Evolutionary conservation across 2,797 vertebrate species (phyloP).

Genomic region (Hoplostethus atlanticus): DNA sequence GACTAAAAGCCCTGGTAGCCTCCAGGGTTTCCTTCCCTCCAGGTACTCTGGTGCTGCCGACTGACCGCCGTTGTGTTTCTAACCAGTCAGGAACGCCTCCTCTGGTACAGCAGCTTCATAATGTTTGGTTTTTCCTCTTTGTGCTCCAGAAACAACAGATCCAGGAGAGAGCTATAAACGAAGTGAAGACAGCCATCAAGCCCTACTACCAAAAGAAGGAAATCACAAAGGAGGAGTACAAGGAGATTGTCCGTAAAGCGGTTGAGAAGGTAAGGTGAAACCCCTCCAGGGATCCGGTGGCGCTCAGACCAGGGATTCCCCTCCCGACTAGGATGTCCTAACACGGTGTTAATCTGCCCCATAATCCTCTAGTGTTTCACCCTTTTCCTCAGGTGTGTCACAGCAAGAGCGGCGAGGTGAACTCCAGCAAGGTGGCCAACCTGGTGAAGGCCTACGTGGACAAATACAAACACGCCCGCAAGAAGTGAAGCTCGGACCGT

Average conservation of each 20-base stretch:
- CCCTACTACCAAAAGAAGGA: conserved; percentile 99
- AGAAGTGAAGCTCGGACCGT: conserved; percentile 76
- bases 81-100: too few relatives aligned
- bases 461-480: conserved; percentile 96
- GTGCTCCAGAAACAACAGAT: conserved; percentile 91
- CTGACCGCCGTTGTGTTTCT: too few relatives aligned
- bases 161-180: conserved; percentile 94
- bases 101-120: background rate
- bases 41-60: too few relatives aligned
- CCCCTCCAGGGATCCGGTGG: too few relatives aligned
- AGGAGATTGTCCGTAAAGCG: conserved; percentile 98
- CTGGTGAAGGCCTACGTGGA: conserved; percentile 97
- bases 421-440: conserved; percentile 96
- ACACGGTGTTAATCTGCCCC: too few relatives aligned
- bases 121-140: background rate
- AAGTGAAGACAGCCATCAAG: conserved; percentile 96
- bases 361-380: background rate
- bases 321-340: too few relatives aligned
- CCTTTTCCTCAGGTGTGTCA: conserved; percentile 89
- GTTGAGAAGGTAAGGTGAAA: conserved; percentile 93
- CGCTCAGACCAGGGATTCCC: too few relatives aligned
- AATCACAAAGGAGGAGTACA: conserved; percentile 98
- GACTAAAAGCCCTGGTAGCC: too few relatives aligned
- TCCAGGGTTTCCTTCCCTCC: too few relatives aligned
- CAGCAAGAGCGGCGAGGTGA: conserved; percentile 98